Evolutionary conservation across 2,113 vertebrate genomes (phyloP), one percentile per base, ranked within the genome.

Genomic region (rat (Rattus norvegicus)): DNA sequence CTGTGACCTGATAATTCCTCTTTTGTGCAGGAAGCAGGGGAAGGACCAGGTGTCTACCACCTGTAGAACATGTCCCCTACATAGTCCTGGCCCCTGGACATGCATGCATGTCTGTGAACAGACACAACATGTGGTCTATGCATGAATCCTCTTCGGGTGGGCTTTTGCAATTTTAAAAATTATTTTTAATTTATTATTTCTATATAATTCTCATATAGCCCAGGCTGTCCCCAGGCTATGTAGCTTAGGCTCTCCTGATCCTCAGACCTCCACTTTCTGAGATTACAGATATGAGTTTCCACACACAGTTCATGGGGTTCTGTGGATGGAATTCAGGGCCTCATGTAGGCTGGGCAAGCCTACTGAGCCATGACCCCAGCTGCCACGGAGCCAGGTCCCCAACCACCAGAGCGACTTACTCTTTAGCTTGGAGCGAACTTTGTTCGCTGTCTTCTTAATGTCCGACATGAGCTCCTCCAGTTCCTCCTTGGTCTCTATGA

Each of bases 381-480:
- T 14, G 13, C 77, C 49, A 28, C 67, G 5, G 67, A 39, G 36
- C 49, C 52, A 20, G 11, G 0, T 22, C 24, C 54, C 54, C 26
- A 43, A 49, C 13, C n/a, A 24, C 69, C 52, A 6, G 33, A 54
- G 63, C 30, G 72, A 99, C 99, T 99, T 97, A 99, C 99, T 99
- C 98, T 99, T 99, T 98, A 99, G 98, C 97, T 99, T 99, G 98
- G 99, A 99, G 97, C 99, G 99, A 63, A 99, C 99, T 99, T 99
- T 99, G 98, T 99, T 99, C 5, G 99, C 99, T 0, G 99, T 98
- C 98, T 99, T 99, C 98, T 99, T 99, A 85, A 99, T 99, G 98
- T 99, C 99, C 0, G 99, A 99, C 99, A 99, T 99, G 84, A 99
- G 98, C 91, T 99, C 99, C 90, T 99, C 99, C 97, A 99, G 98